phyloP scores from a whole-genome alignment of 2,797 vertebrate genomes.

The Serranus cabrilla region DNA sequence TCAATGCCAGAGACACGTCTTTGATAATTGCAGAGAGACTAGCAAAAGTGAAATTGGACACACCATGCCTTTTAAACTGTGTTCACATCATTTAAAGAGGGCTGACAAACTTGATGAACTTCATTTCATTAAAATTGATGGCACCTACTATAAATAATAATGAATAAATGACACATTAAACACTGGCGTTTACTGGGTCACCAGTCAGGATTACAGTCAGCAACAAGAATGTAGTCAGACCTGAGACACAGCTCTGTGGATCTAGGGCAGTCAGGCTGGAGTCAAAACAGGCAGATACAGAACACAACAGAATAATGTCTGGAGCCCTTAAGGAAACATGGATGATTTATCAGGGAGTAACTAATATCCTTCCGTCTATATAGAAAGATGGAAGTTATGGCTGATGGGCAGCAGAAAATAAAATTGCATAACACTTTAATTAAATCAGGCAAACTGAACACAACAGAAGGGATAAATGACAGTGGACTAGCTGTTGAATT shows the following conservation, averaged over 20 bases:
- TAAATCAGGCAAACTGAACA: not conserved
- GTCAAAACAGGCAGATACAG: not conserved
- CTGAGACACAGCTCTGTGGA: not conserved
- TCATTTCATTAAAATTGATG: no score
- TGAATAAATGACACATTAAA: no score
- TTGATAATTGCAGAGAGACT: no score
- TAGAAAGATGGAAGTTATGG: no score
- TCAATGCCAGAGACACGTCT: no score
- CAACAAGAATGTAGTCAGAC: conserved; percentile 9
- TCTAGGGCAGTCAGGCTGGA: not conserved
- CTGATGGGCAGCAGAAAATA: no score
- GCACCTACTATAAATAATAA: no score
- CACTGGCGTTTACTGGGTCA: not conserved
- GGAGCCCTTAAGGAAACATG: not conserved
- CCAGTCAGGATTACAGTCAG: not conserved
- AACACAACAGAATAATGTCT: not conserved
- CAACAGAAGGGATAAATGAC: not conserved
- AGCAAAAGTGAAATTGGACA: no score
- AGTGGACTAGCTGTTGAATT: not conserved
- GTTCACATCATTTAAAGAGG: no score
- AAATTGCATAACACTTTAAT: not conserved
- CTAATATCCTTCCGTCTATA: not conserved
- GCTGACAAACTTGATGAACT: no score
- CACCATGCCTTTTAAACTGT: no score
- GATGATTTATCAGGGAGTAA: not conserved